phyloP scores from a whole-genome alignment of 2,113 vertebrate genomes.

The Phycodurus eques region DNA sequence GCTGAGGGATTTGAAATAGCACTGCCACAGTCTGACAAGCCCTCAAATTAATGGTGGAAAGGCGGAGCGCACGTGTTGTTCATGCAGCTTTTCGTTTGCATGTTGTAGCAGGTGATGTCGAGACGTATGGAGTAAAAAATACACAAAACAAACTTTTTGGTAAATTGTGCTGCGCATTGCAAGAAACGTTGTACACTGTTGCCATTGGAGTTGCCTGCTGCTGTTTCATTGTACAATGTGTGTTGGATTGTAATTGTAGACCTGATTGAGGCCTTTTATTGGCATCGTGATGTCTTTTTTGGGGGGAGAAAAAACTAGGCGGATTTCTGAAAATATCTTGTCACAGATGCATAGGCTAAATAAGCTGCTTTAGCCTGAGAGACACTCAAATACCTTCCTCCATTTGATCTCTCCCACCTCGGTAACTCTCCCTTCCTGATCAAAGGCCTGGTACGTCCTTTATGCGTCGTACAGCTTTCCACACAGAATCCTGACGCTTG shows the following conservation, averaged over 20 bases:
- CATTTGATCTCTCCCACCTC: constrained; percentile 56
- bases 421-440: constrained; percentile 56
- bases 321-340: constrained; percentile 16
- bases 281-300: constrained; percentile 27
- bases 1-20: constrained; percentile 72
- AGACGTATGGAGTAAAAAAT: constrained; percentile 1
- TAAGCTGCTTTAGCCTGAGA: constrained; percentile 43
- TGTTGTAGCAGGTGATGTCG: neutral
- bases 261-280: constrained; percentile 54
- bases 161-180: constrained; percentile 49
- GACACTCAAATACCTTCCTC: constrained; percentile 57
- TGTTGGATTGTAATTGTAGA: constrained; percentile 57
- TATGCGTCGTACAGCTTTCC: constrained; percentile 53
- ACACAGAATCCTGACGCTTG: constrained; percentile 47
- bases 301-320: constrained; percentile 28
- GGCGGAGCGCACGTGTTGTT: constrained; percentile 30
- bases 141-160: constrained; percentile 24
- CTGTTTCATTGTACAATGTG: constrained; percentile 44
- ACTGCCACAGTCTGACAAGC: constrained; percentile 51
- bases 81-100: constrained; percentile 5
- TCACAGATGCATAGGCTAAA: constrained; percentile 32
- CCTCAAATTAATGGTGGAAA: constrained; percentile 35
- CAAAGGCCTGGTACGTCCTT: constrained; percentile 61
- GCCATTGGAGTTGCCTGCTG: constrained; percentile 42
- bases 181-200: constrained; percentile 40